phyloP scores from a whole-genome alignment of 2,888 invertebrate genomes.

The Alloplasta piceator region DNA sequence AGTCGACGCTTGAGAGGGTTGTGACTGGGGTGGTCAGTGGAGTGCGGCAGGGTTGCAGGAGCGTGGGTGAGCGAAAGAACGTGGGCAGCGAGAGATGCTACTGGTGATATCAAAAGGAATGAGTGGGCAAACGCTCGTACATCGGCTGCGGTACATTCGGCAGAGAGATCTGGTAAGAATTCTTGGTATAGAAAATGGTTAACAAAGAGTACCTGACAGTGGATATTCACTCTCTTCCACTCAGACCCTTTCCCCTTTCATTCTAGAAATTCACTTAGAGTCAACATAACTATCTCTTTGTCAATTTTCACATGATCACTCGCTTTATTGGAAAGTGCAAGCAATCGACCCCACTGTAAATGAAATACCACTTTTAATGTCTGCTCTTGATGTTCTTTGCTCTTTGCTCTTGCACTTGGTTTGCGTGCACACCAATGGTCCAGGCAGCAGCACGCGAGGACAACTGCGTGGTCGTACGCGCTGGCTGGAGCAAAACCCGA shows the following conservation, averaged over 20 bases:
- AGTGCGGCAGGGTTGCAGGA: conserved; percentile 59
- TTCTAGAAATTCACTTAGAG: conserved; percentile 9
- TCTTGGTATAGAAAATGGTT: conserved; percentile 33
- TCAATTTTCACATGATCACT: conserved; percentile 11
- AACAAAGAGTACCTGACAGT: conserved; percentile 32
- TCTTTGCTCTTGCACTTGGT: conserved; percentile 46
- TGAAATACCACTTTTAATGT: conserved; percentile 19
- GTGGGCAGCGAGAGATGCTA: conserved; percentile 50
- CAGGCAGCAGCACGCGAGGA: conserved; percentile 78
- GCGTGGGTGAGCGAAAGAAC: conserved; percentile 59
- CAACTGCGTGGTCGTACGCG: conserved; percentile 75
- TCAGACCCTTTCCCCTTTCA: conserved; percentile 10
- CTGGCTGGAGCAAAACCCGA: conserved; percentile 67
- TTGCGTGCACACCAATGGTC: conserved; percentile 76
- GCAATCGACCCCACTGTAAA: conserved; percentile 27
- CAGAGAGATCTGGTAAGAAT: conserved; percentile 43
- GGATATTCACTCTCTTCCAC: conserved; percentile 28
- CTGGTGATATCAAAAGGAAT: conserved; percentile 54
- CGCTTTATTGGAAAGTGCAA: conserved; percentile 13
- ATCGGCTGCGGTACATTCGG: conserved; percentile 9
- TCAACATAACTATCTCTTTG: conserved; percentile 3
- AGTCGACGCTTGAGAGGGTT: conserved; percentile 59
- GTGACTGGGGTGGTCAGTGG: conserved; percentile 58
- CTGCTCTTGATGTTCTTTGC: conserved; percentile 3
- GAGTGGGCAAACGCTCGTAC: conserved; percentile 37